Percentiles rank a stretch among this genome's conserved stretches.
phyloP scores from a whole-genome alignment of 2,113 vertebrate genomes.

The Stomatorhinus ivindoensis region DNA sequence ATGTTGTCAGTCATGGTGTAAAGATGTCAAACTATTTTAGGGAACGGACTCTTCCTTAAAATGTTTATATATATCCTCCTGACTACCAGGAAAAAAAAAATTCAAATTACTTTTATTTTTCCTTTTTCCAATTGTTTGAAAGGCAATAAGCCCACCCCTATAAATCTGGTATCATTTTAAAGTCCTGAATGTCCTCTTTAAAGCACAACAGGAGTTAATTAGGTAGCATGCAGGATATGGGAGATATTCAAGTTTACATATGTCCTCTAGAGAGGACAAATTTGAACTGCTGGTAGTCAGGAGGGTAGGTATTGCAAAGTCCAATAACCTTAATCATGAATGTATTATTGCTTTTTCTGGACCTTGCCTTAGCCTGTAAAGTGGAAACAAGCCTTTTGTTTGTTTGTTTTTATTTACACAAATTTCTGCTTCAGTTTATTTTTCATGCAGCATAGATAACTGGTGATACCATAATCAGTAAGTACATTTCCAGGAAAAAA shows the following conservation, averaged over 20 bases:
- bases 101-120: no score
- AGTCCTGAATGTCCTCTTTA: no score
- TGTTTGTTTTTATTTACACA: background rate
- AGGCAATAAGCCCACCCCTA: no score
- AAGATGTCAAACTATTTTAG: background rate
- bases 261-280: no score
- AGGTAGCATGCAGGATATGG: no score
- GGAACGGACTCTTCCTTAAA: background rate
- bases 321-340: background rate
- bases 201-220: no score
- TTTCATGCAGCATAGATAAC: background rate
- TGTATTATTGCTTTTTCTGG: background rate
- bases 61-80: background rate
- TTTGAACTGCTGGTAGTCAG: no score
- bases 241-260: no score
- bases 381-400: background rate
- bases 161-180: no score
- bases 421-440: background rate
- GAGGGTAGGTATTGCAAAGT: background rate
- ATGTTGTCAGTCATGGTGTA: background rate
- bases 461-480: background rate
- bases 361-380: background rate
- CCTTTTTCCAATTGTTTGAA: no score
- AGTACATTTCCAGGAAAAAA: background rate
- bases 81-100: no score